Base-by-base conservation (phyloP, 2,797 vertebrate genomes). In the Protonibea diacanthus region DNA sequence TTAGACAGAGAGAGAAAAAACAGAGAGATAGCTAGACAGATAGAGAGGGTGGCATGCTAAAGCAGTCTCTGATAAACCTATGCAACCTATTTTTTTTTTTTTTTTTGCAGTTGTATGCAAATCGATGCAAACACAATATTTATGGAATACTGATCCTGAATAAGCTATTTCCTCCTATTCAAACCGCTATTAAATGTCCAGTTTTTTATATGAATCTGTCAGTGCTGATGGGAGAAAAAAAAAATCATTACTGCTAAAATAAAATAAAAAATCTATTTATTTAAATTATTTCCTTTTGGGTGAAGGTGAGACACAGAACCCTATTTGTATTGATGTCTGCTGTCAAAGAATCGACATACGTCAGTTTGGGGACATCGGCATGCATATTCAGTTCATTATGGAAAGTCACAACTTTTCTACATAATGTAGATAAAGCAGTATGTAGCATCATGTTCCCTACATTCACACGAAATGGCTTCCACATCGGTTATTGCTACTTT, bases 401-500 rank as follows among this genome's bases (percentile, higher is more conserved):
- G 40, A 58, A 74, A 64, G 40, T 62, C 70, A 65, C 27, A 64
- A 12, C 11, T 21, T 20, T 60, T 44, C 44, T 60, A 44, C 27
- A 61, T 47, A 38, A 38, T 38, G 33, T 38, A 59, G 7, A 63
- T 33, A 57, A 59, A 48, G 12, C 40, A 7, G 1, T 14, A 20
- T 57, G 17, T 58, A 45, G 53, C n/a, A 70, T 21, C 6, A 47
- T 61, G 55, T 62, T 63, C 40, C 29, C 18, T 84, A 66, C 17
- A 66, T 62, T 80, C 52, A 74, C 18, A 72, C 1, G 1, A 76
- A 88, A 76, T 73, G 23, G 40, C 52, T 66, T 56, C 51, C 40
- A 29, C 44, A 52, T 61, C 63, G 33, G 81, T 78, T 62, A 55
- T 53, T 87, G n/a, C 27, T 80, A 57, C 27, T 80, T 79, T 74